phyloP scores from a whole-genome alignment of 2,888 invertebrate species.

The Eumacrocentrus americanus region DNA sequence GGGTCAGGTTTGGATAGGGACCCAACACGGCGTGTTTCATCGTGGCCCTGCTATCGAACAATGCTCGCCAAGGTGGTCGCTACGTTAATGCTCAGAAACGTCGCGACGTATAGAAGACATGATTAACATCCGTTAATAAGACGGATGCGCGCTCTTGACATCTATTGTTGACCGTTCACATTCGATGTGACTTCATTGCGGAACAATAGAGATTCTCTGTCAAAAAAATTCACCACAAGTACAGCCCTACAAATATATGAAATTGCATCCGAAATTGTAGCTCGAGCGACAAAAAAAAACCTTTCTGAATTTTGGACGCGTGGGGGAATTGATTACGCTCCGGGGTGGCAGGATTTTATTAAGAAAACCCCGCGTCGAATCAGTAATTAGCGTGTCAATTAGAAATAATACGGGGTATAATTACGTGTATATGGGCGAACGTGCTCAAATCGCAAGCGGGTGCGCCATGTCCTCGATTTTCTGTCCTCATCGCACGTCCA shows the following conservation, averaged over 20 bases:
- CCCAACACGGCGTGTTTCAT: slow-evolving; percentile 22
- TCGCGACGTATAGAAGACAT: slow-evolving; percentile 61
- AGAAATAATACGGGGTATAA: slow-evolving; percentile 54
- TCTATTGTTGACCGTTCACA: slow-evolving; percentile 55
- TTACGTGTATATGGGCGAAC: slow-evolving; percentile 37
- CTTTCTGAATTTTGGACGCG: background rate
- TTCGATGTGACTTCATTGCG: slow-evolving; percentile 32
- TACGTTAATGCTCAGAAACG: slow-evolving; percentile 52
- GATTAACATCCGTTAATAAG: slow-evolving; percentile 63
- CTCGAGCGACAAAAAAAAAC: no score
- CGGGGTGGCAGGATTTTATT: slow-evolving; percentile 44
- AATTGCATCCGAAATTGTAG: no score
- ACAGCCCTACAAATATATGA: background rate
- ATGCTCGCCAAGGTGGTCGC: slow-evolving; percentile 60
- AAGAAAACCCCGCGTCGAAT: slow-evolving; percentile 50
- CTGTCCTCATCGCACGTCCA: slow-evolving; percentile 13
- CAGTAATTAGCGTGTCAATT: slow-evolving; percentile 58
- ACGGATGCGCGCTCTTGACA: slow-evolving; percentile 58
- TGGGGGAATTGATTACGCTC: slow-evolving; percentile 48
- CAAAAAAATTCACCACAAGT: background rate
- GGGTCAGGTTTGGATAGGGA: slow-evolving; percentile 23
- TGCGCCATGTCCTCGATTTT: background rate
- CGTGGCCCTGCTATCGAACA: slow-evolving; percentile 49
- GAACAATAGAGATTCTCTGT: no score
- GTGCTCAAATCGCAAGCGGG: background rate